Base-by-base conservation (phyloP, 2,888 invertebrate genomes). In the Agrotis puta region DNA sequence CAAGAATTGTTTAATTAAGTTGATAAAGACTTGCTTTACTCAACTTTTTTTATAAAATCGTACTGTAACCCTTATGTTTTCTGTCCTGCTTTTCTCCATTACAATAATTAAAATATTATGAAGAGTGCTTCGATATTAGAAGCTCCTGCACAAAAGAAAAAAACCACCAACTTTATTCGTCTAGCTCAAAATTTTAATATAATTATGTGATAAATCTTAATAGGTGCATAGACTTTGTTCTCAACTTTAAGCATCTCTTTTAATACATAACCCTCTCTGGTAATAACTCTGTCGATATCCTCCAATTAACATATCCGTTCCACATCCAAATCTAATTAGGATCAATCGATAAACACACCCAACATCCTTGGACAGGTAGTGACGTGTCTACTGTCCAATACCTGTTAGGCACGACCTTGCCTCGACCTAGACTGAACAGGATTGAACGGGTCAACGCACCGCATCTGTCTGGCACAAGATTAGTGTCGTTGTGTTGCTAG, bases 371-470 rank as follows among this genome's bases (percentile, higher is more conserved):
- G 64, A 86, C 89, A 84, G 66, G 88, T 86, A 72, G 79, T 84
- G 85, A 85, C 86, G 83, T 85, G 85, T 85, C 71, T 47, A 51
- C 74, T 33, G 47, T 53, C 65, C 71, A 81, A 76, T 70, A 83
- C 82, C 82, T 75, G 81, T 81, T 83, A 73, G 65, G 59, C 54
- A 68, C 90, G 91, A 91, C 92, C 92, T 92, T 92, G 92, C 78
- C 48, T 68, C 88, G 91, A 92, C 92, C 92, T 92, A 90, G 90
- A 83, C 86, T 80, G 79, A 82, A 84, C 85, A 76, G 84, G 87
- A 79, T 81, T 73, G 64, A 53, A 66, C 77, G 74, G 91, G 88
- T 91, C 92, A 89, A 85, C 78, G 91, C 80, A 83, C 89, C 70
- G 71, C 76, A 79, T 77, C 72, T 69, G 79, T 85, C 81, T 82